These are phyloP conservation scores for Calidris pygmaea DNA, from an alignment of 2,113 vertebrate species.

Conservation along the genomic window DNA sequence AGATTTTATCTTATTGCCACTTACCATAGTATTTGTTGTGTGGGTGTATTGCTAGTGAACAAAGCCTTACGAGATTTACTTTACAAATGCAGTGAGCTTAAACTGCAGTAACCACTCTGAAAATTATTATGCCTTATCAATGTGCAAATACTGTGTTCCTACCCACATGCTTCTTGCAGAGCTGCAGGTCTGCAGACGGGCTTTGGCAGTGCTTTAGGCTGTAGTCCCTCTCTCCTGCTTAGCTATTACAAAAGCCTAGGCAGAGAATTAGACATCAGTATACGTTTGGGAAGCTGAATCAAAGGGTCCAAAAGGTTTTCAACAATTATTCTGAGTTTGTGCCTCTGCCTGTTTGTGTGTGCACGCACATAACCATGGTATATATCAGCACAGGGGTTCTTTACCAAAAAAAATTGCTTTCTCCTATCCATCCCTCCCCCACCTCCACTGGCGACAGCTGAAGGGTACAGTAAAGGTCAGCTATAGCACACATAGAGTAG, in stretches of 20 bases:
- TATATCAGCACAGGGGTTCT: background rate
- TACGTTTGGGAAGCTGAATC: background rate
- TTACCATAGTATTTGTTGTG: constrained; percentile 28
- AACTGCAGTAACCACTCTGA: background rate
- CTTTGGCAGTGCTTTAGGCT: background rate
- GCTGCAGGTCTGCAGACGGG: background rate
- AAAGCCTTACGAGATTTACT: constrained; percentile 42
- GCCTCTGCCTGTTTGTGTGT: background rate
- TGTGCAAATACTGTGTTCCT: background rate
- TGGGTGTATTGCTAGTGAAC: constrained; percentile 29
- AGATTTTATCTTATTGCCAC: background rate
- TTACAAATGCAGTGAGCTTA: constrained; percentile 5
- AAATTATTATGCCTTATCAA: constrained; percentile 16
- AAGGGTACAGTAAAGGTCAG: background rate
- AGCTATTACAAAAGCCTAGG: background rate
- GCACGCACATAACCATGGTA: background rate
- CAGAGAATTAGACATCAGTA: background rate
- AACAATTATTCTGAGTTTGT: background rate
- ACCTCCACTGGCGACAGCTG: background rate
- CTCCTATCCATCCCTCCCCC: background rate
- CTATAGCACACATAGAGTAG: background rate
- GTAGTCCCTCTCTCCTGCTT: background rate
- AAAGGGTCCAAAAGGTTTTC: background rate
- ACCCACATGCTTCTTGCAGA: background rate
- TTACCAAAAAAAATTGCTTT: background rate